phyloP scores from a whole-genome alignment of 2,113 vertebrate species.

The Chlamydotis undulata region DNA sequence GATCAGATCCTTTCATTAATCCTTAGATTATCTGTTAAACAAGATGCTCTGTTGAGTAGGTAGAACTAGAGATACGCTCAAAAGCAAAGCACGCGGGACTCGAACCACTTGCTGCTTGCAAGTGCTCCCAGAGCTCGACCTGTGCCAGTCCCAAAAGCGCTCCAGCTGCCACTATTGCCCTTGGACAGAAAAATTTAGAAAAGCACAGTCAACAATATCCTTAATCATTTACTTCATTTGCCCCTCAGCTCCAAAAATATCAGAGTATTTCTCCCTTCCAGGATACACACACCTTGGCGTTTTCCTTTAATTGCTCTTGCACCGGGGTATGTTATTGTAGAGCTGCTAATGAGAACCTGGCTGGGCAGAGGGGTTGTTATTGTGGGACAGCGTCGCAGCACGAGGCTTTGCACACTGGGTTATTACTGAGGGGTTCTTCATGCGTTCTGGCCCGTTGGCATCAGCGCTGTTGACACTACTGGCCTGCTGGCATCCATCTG shows the following conservation, averaged over 20 bases:
- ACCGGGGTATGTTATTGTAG: not conserved
- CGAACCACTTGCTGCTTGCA: not conserved
- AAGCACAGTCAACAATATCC: not conserved
- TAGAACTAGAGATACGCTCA: not conserved
- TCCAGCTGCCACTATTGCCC: not conserved
- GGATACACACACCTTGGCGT: not conserved
- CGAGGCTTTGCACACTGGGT: not conserved
- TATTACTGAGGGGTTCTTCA: not conserved
- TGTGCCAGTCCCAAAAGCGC: not conserved
- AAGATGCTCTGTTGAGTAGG: not conserved
- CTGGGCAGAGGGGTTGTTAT: not conserved
- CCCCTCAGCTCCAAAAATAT: not conserved
- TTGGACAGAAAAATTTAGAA: not conserved
- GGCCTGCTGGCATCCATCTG: not conserved
- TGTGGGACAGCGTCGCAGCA: not conserved
- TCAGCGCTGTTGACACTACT: not conserved
- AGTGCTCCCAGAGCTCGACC: not conserved
- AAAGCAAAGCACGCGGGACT: not conserved
- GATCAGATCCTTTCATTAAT: not conserved
- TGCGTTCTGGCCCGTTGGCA: not conserved
- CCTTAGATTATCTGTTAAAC: not conserved
- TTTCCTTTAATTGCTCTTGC: not conserved
- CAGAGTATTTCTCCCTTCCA: not conserved
- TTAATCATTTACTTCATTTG: not conserved
- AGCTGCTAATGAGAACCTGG: not conserved